Percentiles rank a stretch among this genome's conserved stretches.
phyloP scores from a whole-genome alignment of 2,113 vertebrate species.

The Pachycephala philippinensis region DNA sequence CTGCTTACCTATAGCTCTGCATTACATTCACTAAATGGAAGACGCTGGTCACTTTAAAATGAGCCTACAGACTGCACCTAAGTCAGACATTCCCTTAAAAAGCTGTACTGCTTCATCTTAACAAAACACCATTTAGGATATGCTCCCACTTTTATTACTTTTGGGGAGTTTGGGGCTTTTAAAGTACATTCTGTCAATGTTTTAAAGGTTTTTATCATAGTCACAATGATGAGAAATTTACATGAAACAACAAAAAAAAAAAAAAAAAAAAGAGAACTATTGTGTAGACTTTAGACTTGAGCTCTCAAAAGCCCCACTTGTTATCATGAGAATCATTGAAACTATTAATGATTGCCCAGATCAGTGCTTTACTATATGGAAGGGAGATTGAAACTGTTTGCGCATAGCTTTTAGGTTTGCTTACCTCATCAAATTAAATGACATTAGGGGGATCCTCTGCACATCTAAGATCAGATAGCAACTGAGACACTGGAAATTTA shows the following conservation, averaged over 20 bases:
- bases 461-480: background rate
- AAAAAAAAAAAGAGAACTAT: background rate
- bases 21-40: background rate
- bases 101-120: background rate
- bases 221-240: background rate
- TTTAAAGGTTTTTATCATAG: background rate
- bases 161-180: background rate
- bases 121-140: background rate
- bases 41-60: background rate
- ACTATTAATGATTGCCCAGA: background rate
- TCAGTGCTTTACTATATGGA: background rate
- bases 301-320: background rate
- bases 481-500: background rate
- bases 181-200: background rate
- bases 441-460: background rate
- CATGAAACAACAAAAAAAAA: background rate
- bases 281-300: background rate
- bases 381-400: background rate
- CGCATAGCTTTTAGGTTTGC: background rate
- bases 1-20: background rate
- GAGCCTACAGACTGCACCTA: background rate
- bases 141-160: background rate
- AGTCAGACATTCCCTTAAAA: background rate
- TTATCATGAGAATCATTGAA: background rate
- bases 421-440: background rate